Evolutionary conservation across 2,113 vertebrate species (phyloP), one percentile per base, ranked within the genome.

Genomic region (Hiodon alosoides): DNA sequence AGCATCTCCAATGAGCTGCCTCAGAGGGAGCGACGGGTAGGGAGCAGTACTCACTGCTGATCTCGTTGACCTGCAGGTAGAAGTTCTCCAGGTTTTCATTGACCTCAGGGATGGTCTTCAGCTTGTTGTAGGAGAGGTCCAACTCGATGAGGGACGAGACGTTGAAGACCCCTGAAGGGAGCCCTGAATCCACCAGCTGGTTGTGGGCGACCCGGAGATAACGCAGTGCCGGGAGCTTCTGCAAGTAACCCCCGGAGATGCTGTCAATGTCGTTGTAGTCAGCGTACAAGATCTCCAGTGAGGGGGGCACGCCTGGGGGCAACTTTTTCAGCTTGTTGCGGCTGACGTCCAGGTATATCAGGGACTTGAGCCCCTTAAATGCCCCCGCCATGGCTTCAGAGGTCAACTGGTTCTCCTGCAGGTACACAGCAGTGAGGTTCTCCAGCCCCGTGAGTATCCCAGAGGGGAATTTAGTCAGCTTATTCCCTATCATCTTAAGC

Each of bases 61-160:
- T 95, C 81, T 93, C 80, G 86, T 99, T 98, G 86, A 94, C 96
- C 79, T 99, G 93, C 73, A 99, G 86, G 86, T 99, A 99, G 83
- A 97, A 93, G 79, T 98, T 95, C 87, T 98, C 94, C 7, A 99
- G 91, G 72, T 93, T 93, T 81, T 94, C 92, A 69, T 85, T 95
- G 79, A 99, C 93, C 1, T 78, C 86, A 5, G 97, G 96, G 81
- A 99, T 96, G 80, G 72, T 94, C 80, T 96, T 93, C 78, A 99
- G 89, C 66, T 93, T 90, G 84, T 99, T 99, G 79, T 95, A 96
- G 73, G 97, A 96, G 69, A 99, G 93, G 82, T 98, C 96, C 80
- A 99, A 86, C 80, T 99, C 97, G n/a, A 96, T 72, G 1, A 98
- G 85, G 0, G 92, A 92, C 65, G 94, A 96, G 72, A 94, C 83